Percentiles rank a stretch among this genome's conserved stretches.
Conservation (phyloP, 2,113 vertebrate species). For the Triplophysa rosa region DNA sequence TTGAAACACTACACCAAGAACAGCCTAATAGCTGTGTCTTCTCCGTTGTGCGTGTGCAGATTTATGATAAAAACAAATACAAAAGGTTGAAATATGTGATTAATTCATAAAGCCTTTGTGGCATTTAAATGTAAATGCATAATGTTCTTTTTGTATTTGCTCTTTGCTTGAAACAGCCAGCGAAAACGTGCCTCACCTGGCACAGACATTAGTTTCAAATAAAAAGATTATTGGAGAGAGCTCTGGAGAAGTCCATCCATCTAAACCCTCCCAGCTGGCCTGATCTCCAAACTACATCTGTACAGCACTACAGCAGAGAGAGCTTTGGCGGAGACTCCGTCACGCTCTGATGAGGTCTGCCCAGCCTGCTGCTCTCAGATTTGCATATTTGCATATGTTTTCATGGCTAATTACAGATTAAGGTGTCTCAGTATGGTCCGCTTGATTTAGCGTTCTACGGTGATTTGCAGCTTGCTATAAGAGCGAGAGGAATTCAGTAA, state of each 20-base stretch:
- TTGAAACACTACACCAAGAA: background rate
- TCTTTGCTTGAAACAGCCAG: background rate
- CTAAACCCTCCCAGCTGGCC: constrained; percentile 49
- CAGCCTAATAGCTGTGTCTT: background rate
- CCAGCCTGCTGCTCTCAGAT: constrained; percentile 51
- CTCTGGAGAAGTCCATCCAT: constrained; percentile 52
- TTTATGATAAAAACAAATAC: constrained; percentile 3
- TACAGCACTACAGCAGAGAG: constrained; percentile 30
- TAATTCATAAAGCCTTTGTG: background rate
- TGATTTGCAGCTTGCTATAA: constrained; percentile 32
- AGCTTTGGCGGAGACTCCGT: constrained; percentile 44
- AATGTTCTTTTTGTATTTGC: constrained; percentile 8
- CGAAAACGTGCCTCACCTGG: constrained; percentile 17
- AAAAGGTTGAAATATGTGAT: background rate
- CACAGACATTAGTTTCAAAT: constrained; percentile 35
- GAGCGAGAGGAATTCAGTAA: constrained; percentile 23
- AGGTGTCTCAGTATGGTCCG: constrained; percentile 50
- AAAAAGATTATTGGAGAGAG: constrained; percentile 35
- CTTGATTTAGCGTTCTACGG: constrained; percentile 48
- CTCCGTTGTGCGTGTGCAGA: background rate
- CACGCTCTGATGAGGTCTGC: constrained; percentile 35
- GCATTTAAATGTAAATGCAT: constrained; percentile 4
- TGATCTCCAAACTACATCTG: constrained; percentile 52
- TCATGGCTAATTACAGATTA: constrained; percentile 58
- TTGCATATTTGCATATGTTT: constrained; percentile 64